Conservation (phyloP, 2,888 invertebrate species). For the Cordilura impudica region DNA sequence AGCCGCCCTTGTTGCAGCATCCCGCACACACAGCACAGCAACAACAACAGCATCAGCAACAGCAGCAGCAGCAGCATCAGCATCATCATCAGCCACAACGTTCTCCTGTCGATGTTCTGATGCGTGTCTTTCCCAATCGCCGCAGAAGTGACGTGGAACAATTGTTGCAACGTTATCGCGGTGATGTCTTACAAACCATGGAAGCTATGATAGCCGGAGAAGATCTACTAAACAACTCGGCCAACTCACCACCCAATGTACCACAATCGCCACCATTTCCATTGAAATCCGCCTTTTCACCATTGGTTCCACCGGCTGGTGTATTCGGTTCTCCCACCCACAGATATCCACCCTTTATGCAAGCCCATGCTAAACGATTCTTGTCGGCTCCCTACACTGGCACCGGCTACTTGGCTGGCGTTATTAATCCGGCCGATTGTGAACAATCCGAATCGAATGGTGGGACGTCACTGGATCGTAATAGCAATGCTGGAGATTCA, state of each 20-base stretch:
- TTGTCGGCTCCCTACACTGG: constrained; percentile 90
- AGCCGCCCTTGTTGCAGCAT: constrained; percentile 20
- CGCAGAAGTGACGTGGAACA: constrained; percentile 92
- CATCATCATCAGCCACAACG: constrained; percentile 78
- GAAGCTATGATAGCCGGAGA: constrained; percentile 90
- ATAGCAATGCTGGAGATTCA: constrained; percentile 77
- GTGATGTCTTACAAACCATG: constrained; percentile 95
- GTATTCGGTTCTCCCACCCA: constrained; percentile 77
- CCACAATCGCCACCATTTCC: constrained; percentile 77
- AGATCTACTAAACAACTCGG: constrained; percentile 67
- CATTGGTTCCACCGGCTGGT: constrained; percentile 80
- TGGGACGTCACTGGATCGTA: constrained; percentile 76
- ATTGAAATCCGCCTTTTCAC: constrained; percentile 86
- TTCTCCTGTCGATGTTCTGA: constrained; percentile 91
- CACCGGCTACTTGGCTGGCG: constrained; percentile 89
- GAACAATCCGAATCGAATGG: constrained; percentile 77
- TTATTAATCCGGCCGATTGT: constrained; percentile 80
- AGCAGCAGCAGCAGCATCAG: constrained; percentile 64
- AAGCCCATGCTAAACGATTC: constrained; percentile 86
- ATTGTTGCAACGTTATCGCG: constrained; percentile 89
- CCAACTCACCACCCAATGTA: constrained; percentile 69
- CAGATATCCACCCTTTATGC: constrained; percentile 77
- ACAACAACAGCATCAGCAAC: constrained; percentile 73
- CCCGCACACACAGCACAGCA: constrained; percentile 50
- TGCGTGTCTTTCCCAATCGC: constrained; percentile 93